These are phyloP conservation scores for Leptoteleia sp. DNA, from an alignment of 1,140 invertebrate species.

Conservation along the genomic window DNA sequence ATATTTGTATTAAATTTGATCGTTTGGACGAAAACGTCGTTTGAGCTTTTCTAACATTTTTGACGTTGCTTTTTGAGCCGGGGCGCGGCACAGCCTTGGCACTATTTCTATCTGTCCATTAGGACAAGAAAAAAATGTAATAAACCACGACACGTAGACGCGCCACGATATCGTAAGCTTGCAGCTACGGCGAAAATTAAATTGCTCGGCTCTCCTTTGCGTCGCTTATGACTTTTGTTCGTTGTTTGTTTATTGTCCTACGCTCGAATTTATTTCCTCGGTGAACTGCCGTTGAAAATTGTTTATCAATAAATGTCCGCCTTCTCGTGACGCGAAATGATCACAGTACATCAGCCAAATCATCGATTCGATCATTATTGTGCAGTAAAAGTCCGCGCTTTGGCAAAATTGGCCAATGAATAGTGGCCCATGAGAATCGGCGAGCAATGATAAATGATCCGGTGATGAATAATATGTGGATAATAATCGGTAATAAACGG, in stretches of 20 bases:
- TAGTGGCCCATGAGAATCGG: not conserved
- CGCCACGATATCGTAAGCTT: constrained; percentile 30
- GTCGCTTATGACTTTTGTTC: constrained; percentile 39
- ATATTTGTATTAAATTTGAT: no score
- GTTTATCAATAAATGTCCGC: constrained; percentile 69
- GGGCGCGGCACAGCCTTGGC: constrained; percentile 62
- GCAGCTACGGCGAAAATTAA: constrained; percentile 39
- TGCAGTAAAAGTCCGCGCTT: constrained; percentile 11
- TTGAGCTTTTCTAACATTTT: not conserved
- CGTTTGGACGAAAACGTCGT: constrained; percentile 4
- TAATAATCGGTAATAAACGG: not conserved
- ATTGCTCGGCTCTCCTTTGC: constrained; percentile 41
- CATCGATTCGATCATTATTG: constrained; percentile 14
- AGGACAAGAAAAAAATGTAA: constrained; percentile 75
- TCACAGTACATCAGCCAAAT: constrained; percentile 36
- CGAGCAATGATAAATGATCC: not conserved
- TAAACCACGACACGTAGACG: constrained; percentile 72
- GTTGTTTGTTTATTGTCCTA: constrained; percentile 27
- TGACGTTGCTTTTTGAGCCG: constrained; percentile 24
- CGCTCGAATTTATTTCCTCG: constrained; percentile 21
- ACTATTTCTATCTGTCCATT: constrained; percentile 74
- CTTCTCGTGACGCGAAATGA: constrained; percentile 43
- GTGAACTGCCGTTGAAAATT: constrained; percentile 21
- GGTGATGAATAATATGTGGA: not conserved
- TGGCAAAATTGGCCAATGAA: constrained; percentile 4